A percentile compares a stretch with the other conserved stretches of the same genome.
These are phyloP conservation scores for Ennomos quercinarius DNA, from an alignment of 2,888 invertebrate species.

Conservation along the genomic window DNA sequence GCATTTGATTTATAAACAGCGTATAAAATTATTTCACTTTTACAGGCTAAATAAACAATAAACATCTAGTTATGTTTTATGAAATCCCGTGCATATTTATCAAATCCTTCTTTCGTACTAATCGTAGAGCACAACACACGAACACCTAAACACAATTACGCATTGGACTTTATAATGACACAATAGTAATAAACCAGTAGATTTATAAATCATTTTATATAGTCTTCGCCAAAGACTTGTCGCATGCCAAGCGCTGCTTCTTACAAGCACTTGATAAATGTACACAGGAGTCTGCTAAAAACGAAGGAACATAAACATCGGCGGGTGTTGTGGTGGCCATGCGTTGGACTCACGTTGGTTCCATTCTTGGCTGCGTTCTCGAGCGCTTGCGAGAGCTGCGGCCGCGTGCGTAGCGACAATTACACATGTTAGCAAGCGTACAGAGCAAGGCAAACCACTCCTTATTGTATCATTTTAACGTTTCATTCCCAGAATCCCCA, in stretches of 20 bases:
- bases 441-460: slow-evolving; percentile 50
- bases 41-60: slow-evolving; percentile 23
- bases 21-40: slow-evolving; percentile 10
- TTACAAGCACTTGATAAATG: slow-evolving; percentile 9
- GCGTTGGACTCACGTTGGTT: slow-evolving; percentile 84
- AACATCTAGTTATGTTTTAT: slow-evolving; percentile 1
- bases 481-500: too few species aligned
- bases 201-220: too few species aligned
- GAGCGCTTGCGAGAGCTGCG: slow-evolving; percentile 88
- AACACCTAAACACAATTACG: too few species aligned
- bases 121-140: too few species aligned
- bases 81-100: slow-evolving; percentile 9
- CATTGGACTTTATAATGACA: too few species aligned
- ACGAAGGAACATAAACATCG: slow-evolving; percentile 10
- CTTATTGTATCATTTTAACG: slow-evolving; percentile 21
- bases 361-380: slow-evolving; percentile 89
- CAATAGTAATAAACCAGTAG: too few species aligned
- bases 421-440: slow-evolving; percentile 79
- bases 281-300: slow-evolving; percentile 9
- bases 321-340: slow-evolving; percentile 54
- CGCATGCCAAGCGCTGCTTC: too few species aligned
- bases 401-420: slow-evolving; percentile 73
- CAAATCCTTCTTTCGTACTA: neutral
- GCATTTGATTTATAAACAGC: slow-evolving; percentile 42
- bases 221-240: too few species aligned